Evolutionary conservation across 92 coral and sea anemone genomes (phyloP), one percentile per base, ranked within the genome.

Genomic region (Ricordea florida): DNA sequence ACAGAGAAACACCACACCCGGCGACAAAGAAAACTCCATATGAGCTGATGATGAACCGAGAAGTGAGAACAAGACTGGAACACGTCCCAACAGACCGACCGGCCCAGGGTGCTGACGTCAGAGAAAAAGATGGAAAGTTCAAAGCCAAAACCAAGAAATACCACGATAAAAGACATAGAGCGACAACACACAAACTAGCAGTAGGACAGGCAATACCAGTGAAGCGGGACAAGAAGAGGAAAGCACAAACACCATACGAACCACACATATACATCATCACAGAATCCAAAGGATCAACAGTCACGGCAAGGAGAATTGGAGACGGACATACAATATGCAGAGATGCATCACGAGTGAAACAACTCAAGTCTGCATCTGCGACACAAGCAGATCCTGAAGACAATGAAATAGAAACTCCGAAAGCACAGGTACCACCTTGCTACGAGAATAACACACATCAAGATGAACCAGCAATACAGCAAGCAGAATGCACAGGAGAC

Each of bases 1-100:
- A 69, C 85, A 27, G 85, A 51, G 45, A 66, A 15, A 76, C 89
- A 10, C 89, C 84, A 47, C 81, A 69, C 81, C 85, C 76, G 30
- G 85, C 90, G n/a, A 84, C 81, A 24, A 84, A 78, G 31, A 33
- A 27, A 21, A 32, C 90, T 15, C 87, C 90, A 50, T 79, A 70
- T 30, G 50, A 79, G 64, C 63, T 79, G 13, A 57, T 84, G 57
- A 84, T 77, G 89, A 69, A 68, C 33, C 48, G 85, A 29, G 47
- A 84, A 44, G 79, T 85, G 10, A 28, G 81, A 28, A 78, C 90
- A 6, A 81, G 57, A 46, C 29, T 74, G 62, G 86, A 86, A 9
- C 91, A 86, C 49, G 80, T 80, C 74, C 78, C 83, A 57, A 51
- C 78, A 10, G 55, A 36, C 47, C 34, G 53, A 38, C 51, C 76